Conservation (phyloP, 1,140 invertebrate species). For the Melipona quadrifasciata region DNA sequence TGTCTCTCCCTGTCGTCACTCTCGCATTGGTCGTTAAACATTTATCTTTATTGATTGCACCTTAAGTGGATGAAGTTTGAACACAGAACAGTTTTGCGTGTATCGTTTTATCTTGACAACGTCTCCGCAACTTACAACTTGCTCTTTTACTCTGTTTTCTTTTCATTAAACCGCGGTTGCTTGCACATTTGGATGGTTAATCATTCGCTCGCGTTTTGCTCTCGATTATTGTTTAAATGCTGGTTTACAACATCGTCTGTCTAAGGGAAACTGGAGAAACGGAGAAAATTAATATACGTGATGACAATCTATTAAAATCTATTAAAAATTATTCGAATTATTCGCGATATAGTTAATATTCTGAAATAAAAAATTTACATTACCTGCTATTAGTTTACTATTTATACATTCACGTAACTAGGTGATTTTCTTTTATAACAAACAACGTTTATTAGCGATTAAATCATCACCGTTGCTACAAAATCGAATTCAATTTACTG, state of each 20-base stretch:
- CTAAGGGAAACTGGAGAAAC: not conserved
- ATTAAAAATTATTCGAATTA: not conserved
- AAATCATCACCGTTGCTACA: too few relatives aligned
- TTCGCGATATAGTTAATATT: not conserved
- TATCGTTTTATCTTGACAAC: not conserved
- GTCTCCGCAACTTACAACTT: too few relatives aligned
- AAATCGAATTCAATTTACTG: not conserved
- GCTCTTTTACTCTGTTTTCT: slow-evolving; percentile 11
- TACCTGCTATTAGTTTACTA: not conserved
- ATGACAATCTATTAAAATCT: too few relatives aligned
- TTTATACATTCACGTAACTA: not conserved
- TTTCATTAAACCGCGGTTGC: slow-evolving; percentile 4
- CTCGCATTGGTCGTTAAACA: slow-evolving; percentile 26
- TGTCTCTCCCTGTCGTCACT: not conserved
- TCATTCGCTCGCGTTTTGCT: not conserved
- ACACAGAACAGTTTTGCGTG: slow-evolving; percentile 1
- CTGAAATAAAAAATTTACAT: not conserved
- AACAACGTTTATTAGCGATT: too few relatives aligned
- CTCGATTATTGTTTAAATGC: not conserved
- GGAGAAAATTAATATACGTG: not conserved
- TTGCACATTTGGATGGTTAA: not conserved
- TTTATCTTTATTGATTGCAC: slow-evolving; percentile 34
- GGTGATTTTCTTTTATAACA: too few relatives aligned
- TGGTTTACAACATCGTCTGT: not conserved
- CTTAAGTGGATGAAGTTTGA: not conserved